Conservation (phyloP, 2,113 vertebrate species). For the Brachyhypopomus occidentalis region DNA sequence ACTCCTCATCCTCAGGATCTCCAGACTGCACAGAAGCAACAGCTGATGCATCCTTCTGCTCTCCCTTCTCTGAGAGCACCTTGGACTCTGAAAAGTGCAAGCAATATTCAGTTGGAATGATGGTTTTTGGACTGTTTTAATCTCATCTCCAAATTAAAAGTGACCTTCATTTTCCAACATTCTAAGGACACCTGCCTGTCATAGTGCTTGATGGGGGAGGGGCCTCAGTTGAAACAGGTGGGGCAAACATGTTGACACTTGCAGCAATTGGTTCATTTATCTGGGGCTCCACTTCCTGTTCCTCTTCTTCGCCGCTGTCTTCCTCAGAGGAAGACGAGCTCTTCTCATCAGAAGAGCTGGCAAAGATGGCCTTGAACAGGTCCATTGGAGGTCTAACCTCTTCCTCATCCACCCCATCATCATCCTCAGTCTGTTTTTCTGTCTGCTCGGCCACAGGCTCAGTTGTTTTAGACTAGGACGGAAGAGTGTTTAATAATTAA, state of each 20-base stretch:
- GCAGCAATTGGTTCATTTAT: slow-evolving; percentile 46
- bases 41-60: neutral
- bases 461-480: slow-evolving; percentile 25
- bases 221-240: neutral
- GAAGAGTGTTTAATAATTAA: neutral
- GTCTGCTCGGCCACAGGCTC: slow-evolving; percentile 43
- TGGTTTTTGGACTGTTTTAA: neutral
- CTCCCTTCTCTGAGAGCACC: neutral
- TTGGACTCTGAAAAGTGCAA: slow-evolving; percentile 29
- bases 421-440: slow-evolving; percentile 26
- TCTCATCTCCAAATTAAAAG: neutral
- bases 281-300: slow-evolving; percentile 10
- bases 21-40: slow-evolving; percentile 18
- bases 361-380: slow-evolving; percentile 95
- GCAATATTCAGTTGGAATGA: neutral
- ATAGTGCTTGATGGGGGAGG: neutral
- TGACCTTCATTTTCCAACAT: neutral
- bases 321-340: slow-evolving; percentile 87
- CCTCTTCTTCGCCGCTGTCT: slow-evolving; percentile 70
- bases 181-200: slow-evolving; percentile 1
- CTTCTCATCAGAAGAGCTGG: slow-evolving; percentile 88
- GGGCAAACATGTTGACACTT: neutral
- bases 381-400: slow-evolving; percentile 86
- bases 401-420: slow-evolving; percentile 73
- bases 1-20: slow-evolving; percentile 74